Evolutionary conservation across 1,140 invertebrate species (phyloP).

Genomic region (Bombus confusus): DNA sequence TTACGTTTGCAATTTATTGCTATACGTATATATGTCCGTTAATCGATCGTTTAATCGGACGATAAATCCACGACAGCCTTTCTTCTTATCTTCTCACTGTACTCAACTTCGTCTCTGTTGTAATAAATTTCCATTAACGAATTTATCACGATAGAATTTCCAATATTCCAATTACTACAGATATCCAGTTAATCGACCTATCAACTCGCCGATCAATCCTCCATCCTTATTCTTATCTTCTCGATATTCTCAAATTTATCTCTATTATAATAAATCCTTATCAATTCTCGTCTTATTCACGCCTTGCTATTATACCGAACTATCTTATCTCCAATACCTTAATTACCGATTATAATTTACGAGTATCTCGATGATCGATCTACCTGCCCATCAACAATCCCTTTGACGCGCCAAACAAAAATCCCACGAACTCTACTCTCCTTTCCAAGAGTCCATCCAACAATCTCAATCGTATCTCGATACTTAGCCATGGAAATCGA

Average conservation of each 20-base stretch:
- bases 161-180: too few relatives aligned
- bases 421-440: not conserved
- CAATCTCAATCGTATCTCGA: not conserved
- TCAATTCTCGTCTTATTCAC: not conserved
- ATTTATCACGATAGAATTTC: too few relatives aligned
- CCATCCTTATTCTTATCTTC: too few relatives aligned
- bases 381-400: not conserved
- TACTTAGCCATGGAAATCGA: not conserved
- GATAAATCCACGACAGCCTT: too few relatives aligned
- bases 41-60: not conserved
- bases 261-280: too few relatives aligned
- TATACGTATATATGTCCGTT: not conserved
- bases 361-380: not conserved
- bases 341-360: not conserved
- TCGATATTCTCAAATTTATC: too few relatives aligned
- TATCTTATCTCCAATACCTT: not conserved
- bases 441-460: not conserved
- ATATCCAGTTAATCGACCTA: too few relatives aligned
- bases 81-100: too few relatives aligned
- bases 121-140: too few relatives aligned
- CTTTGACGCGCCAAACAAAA: not conserved
- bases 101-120: too few relatives aligned
- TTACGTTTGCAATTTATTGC: not conserved
- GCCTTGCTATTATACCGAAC: not conserved
- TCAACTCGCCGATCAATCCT: too few relatives aligned